A percentile compares a stretch with the other conserved stretches of the same genome.
Conservation (phyloP, 2,113 vertebrate species). For the Stegastes partitus region DNA sequence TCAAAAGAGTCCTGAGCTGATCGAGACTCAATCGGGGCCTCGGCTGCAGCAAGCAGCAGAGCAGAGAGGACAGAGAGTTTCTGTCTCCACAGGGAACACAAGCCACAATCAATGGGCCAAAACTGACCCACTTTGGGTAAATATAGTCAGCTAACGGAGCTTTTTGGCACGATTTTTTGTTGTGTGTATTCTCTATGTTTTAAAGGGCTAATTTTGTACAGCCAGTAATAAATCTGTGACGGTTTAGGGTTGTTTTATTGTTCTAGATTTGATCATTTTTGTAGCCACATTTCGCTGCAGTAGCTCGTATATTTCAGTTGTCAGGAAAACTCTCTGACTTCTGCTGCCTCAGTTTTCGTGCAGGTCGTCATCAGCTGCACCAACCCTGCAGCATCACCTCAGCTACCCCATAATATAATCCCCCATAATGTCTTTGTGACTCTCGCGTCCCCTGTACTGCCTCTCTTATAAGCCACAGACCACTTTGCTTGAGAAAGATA, state of each 20-base stretch:
- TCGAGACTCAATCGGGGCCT: conserved; percentile 41
- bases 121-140: neutral
- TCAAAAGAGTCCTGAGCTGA: conserved; percentile 57
- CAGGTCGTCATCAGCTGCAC: too few relatives aligned
- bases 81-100: neutral
- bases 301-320: too few relatives aligned
- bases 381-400: too few relatives aligned
- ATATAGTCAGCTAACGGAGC: neutral
- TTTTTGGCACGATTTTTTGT: neutral
- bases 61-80: neutral
- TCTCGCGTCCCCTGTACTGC: too few relatives aligned
- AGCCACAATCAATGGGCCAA: neutral
- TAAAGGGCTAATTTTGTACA: neutral
- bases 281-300: neutral
- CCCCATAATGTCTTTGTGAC: too few relatives aligned
- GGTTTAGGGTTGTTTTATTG: too few relatives aligned
- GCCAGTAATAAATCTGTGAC: neutral
- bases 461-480: too few relatives aligned
- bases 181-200: neutral
- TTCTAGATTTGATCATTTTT: neutral
- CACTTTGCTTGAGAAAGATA: too few relatives aligned
- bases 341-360: too few relatives aligned
- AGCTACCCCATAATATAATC: too few relatives aligned
- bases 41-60: conserved; percentile 17
- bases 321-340: too few relatives aligned